These are phyloP conservation scores for Tokudaia tokunoshimensis DNA, from an alignment of 2,797 vertebrate genomes.

Conservation along the genomic window DNA sequence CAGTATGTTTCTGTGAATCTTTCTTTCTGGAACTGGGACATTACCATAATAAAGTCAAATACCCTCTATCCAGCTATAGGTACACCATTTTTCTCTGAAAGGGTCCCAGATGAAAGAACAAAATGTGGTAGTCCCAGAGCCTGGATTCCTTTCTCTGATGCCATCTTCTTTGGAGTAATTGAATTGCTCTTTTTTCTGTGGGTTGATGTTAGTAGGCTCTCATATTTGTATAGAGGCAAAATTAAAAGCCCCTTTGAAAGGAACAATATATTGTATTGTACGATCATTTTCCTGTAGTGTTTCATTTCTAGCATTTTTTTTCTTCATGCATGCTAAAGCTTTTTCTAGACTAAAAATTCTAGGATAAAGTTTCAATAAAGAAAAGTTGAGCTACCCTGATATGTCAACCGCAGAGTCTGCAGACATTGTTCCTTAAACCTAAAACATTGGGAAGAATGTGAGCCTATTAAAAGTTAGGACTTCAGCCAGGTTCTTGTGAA, in stretches of 20 bases:
- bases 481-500: conserved; percentile 51
- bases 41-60: conserved; percentile 74
- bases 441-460: conserved; percentile 37
- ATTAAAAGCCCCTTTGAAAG: conserved; percentile 69
- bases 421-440: conserved; percentile 43
- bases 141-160: conserved; percentile 40
- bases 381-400: not conserved
- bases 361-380: conserved; percentile 65
- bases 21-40: conserved; percentile 21
- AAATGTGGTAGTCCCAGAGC: not conserved
- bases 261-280: conserved; percentile 59
- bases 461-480: conserved; percentile 58
- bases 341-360: conserved; percentile 46
- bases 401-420: not conserved
- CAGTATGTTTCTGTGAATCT: conserved; percentile 66
- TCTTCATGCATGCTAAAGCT: conserved; percentile 3
- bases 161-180: conserved; percentile 31
- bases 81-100: conserved; percentile 65
- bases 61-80: not conserved
- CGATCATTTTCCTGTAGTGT: conserved; percentile 33
- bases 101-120: conserved; percentile 46
- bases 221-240: conserved; percentile 72
- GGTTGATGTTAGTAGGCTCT: conserved; percentile 72
- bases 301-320: not conserved
- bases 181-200: conserved; percentile 67